Percentiles rank a stretch among this genome's conserved stretches.
phyloP scores from a whole-genome alignment of 2,888 invertebrate genomes.

The Argyresthia goedartella region DNA sequence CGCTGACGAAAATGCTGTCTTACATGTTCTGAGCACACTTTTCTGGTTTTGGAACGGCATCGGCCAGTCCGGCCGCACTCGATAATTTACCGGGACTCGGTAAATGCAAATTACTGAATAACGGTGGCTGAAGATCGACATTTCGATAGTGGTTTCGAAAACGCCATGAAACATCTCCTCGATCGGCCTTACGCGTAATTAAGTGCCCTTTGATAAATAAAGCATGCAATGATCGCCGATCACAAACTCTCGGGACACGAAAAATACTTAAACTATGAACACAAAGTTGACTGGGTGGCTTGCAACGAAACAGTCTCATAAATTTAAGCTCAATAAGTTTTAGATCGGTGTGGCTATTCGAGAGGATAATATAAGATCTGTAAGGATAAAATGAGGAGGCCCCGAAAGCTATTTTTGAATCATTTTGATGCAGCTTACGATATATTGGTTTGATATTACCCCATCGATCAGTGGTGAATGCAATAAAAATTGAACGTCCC shows the following conservation, averaged over 20 bases:
- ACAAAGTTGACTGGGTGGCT: background rate
- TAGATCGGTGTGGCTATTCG: no score
- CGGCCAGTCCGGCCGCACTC: slow-evolving; percentile 22
- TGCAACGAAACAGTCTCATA: background rate
- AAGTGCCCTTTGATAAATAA: slow-evolving; percentile 2
- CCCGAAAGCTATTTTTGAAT: slow-evolving; percentile 33
- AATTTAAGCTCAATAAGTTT: background rate
- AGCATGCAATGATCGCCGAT: background rate
- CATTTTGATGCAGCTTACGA: slow-evolving; percentile 38
- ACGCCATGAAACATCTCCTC: slow-evolving; percentile 7
- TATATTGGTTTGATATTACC: slow-evolving; percentile 54
- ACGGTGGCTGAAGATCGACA: slow-evolving; percentile 32
- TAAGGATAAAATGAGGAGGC: background rate
- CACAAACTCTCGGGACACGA: background rate
- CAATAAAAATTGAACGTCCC: slow-evolving; percentile 64
- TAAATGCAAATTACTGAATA: slow-evolving; percentile 49
- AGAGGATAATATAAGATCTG: background rate
- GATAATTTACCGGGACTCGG: slow-evolving; percentile 39
- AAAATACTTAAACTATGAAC: background rate
- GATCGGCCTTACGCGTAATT: slow-evolving; percentile 1
- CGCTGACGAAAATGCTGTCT: slow-evolving; percentile 34
- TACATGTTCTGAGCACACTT: slow-evolving; percentile 24
- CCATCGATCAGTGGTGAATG: slow-evolving; percentile 55
- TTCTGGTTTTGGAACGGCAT: slow-evolving; percentile 21
- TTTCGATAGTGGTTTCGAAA: slow-evolving; percentile 33